phyloP scores from a whole-genome alignment of 2,888 invertebrate genomes.

The Netelia fuscicornis region DNA sequence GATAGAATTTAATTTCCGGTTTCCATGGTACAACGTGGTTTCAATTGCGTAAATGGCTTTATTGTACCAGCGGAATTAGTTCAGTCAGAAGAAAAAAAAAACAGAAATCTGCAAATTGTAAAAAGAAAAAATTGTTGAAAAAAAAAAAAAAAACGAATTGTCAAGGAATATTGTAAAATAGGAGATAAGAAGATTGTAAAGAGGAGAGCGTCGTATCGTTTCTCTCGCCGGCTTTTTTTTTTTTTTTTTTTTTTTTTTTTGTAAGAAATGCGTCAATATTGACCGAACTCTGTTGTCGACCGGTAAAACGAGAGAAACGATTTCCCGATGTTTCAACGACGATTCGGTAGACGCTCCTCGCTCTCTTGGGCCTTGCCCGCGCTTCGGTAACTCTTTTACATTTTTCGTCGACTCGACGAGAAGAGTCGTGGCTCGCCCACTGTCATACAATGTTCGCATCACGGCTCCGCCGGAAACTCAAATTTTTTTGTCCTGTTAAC shows the following conservation, averaged over 20 bases:
- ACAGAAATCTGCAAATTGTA: not conserved
- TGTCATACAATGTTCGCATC: conserved; percentile 47
- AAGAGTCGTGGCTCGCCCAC: conserved; percentile 56
- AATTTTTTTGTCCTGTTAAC: conserved; percentile 18
- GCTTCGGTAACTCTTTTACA: conserved; percentile 37
- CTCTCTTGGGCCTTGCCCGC: conserved; percentile 10
- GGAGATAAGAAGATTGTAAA: no score
- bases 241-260: no score
- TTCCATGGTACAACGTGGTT: not conserved
- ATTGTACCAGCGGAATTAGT: not conserved
- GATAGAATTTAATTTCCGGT: conserved; percentile 43
- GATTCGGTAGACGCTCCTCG: conserved; percentile 57
- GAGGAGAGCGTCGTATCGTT: no score
- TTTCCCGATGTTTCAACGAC: conserved; percentile 73
- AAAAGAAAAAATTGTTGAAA: not conserved
- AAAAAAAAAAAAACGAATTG: no score
- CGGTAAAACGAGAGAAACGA: conserved; percentile 79
- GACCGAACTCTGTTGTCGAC: conserved; percentile 73
- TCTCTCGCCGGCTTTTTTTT: no score
- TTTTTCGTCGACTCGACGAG: conserved; percentile 23
- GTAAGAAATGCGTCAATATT: conserved; percentile 79
- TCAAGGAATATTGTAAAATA: no score
- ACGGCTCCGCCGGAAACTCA: conserved; percentile 9
- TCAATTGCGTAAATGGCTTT: conserved; percentile 27
- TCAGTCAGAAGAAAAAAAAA: conserved; percentile 15